These are phyloP conservation scores for Mormoops blainvillei DNA, from an alignment of 2,113 vertebrate species.

Conservation along the genomic window DNA sequence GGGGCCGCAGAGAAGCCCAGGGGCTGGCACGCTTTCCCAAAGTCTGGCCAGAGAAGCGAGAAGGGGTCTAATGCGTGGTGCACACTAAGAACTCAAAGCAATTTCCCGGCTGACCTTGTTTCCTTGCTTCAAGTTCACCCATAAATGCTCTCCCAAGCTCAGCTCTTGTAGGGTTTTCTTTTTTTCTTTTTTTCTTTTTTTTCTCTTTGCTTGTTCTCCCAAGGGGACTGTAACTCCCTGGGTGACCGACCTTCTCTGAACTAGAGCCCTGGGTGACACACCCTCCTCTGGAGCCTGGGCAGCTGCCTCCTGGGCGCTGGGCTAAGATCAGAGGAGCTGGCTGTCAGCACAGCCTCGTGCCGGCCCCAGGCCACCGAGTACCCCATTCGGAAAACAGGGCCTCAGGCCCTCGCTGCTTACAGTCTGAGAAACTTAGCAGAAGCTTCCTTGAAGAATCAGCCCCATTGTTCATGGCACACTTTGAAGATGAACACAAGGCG, in stretches of 20 bases:
- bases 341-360: background rate
- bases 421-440: background rate
- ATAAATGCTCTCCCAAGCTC: background rate
- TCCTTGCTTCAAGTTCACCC: background rate
- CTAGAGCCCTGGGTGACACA: background rate
- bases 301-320: background rate
- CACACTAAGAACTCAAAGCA: background rate
- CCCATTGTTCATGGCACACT: conserved; percentile 36
- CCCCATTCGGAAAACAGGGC: background rate
- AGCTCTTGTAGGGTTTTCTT: background rate
- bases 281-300: too few relatives aligned
- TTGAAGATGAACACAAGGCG: conserved; percentile 54
- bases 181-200: background rate
- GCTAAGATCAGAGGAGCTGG: background rate
- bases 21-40: background rate
- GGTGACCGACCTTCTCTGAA: background rate
- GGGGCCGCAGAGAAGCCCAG: background rate
- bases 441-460: background rate
- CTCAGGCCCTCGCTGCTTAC: background rate
- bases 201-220: background rate
- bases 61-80: background rate
- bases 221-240: background rate
- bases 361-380: background rate
- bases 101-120: background rate
- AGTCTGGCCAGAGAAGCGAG: background rate